phyloP scores from a whole-genome alignment of 2,888 invertebrate species.

The Tipula lateralis region DNA sequence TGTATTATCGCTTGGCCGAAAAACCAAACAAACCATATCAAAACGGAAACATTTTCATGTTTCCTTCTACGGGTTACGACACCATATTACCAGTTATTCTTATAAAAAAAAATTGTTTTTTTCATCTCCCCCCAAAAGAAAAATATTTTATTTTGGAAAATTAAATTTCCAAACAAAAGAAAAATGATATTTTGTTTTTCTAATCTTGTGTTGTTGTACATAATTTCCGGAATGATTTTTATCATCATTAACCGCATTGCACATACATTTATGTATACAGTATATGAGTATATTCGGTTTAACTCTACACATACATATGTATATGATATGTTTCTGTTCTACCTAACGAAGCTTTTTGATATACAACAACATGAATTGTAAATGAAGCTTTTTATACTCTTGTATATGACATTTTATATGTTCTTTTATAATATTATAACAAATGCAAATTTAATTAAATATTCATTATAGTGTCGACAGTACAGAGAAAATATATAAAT shows the following conservation, averaged over 20 bases:
- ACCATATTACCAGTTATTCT: neutral
- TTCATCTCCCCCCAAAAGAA: neutral
- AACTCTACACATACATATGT: no score
- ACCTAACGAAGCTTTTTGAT: neutral
- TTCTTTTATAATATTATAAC: neutral
- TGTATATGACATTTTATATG: neutral
- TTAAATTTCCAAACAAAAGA: neutral
- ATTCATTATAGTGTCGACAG: neutral
- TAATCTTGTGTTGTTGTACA: neutral
- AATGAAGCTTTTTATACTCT: neutral
- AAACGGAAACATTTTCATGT: neutral
- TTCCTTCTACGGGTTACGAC: neutral
- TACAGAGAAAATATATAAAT: neutral
- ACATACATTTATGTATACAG: neutral
- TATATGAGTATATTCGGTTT: no score
- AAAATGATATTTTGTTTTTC: neutral
- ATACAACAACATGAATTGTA: neutral
- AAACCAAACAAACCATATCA: neutral
- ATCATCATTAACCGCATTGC: neutral
- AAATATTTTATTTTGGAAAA: neutral
- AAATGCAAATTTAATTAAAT: neutral
- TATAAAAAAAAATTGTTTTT: neutral
- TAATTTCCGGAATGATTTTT: neutral
- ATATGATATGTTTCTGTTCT: neutral
- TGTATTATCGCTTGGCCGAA: neutral